Conservation (phyloP, 2,888 invertebrate species). For the Hipparchia sbordonii region DNA sequence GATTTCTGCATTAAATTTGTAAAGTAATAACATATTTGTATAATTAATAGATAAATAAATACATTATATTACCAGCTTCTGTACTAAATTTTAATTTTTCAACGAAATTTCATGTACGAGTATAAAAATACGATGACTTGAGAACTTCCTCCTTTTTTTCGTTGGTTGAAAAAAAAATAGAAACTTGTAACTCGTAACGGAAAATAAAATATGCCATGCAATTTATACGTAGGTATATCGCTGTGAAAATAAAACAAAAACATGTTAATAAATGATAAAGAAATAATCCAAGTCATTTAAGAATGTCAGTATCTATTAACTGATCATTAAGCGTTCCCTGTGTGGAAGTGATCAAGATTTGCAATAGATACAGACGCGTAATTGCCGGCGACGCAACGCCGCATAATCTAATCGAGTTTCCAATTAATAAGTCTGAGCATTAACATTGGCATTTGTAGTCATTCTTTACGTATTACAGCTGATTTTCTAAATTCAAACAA, state of each 20-base stretch:
- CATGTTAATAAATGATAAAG: background rate
- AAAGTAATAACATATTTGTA: no score
- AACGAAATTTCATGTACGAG: no score
- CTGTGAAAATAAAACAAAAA: background rate
- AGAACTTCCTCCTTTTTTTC: no score
- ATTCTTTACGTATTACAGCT: background rate
- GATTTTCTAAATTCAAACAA: background rate
- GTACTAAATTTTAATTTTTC: no score
- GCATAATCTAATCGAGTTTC: slow-evolving; percentile 12
- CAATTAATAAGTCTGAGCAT: slow-evolving; percentile 5
- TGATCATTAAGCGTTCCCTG: background rate
- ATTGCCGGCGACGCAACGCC: background rate
- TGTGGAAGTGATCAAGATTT: slow-evolving; percentile 7
- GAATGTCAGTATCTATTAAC: slow-evolving; percentile 8
- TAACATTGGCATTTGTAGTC: background rate
- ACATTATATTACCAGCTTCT: no score
- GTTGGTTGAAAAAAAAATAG: no score
- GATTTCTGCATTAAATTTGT: no score
- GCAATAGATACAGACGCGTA: slow-evolving; percentile 6
- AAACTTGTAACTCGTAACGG: background rate
- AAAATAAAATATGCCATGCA: background rate
- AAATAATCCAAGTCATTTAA: slow-evolving; percentile 10
- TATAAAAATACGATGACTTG: no score
- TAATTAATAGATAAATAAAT: no score
- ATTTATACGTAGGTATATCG: background rate